Evolutionary conservation across 1,140 invertebrate genomes (phyloP).

Genomic region (Patella vulgata): DNA sequence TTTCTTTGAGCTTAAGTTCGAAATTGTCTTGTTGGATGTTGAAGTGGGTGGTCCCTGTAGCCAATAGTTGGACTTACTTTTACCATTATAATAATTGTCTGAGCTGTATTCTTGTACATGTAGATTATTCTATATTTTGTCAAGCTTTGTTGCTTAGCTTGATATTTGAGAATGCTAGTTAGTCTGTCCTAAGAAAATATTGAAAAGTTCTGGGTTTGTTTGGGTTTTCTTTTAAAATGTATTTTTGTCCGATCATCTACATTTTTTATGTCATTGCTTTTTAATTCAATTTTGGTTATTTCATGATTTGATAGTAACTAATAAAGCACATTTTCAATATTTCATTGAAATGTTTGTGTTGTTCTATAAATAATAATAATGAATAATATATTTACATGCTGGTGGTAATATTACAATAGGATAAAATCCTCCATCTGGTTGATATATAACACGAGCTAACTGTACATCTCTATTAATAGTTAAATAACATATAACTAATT

Average conservation of each 20-base stretch:
- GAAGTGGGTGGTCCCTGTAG: neutral
- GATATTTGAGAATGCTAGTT: no score
- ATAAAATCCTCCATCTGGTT: conserved; percentile 61
- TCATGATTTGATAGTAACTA: no score
- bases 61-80: neutral
- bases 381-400: conserved; percentile 44
- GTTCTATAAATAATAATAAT: no score
- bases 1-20: neutral
- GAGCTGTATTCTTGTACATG: neutral
- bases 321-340: no score
- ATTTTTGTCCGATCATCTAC: no score
- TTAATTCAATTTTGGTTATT: no score
- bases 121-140: neutral
- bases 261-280: no score
- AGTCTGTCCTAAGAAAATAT: no score
- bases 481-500: conserved; percentile 60
- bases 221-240: no score
- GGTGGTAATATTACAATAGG: conserved; percentile 53
- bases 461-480: conserved; percentile 57
- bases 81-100: neutral
- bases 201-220: no score
- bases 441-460: conserved; percentile 53
- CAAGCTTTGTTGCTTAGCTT: neutral
- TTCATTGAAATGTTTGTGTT: no score
- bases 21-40: neutral